phyloP scores from a whole-genome alignment of 2,797 vertebrate genomes.

The Phyllotis vaccarum region DNA sequence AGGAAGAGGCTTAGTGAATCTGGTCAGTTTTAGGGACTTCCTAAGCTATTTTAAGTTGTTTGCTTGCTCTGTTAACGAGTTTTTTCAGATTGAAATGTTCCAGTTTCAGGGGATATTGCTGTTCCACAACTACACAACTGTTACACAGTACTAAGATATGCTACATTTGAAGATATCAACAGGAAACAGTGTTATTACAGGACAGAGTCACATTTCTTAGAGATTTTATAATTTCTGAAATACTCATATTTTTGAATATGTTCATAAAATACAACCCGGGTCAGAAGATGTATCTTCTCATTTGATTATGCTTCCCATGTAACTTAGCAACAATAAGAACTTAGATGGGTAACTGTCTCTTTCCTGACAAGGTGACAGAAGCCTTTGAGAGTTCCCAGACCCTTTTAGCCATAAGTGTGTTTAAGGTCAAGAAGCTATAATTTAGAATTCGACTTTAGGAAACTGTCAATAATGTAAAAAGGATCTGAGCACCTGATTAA shows the following conservation, averaged over 20 bases:
- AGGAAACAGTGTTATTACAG: neutral
- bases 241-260: neutral
- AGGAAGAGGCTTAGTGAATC: neutral
- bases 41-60: neutral
- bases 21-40: neutral
- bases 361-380: neutral
- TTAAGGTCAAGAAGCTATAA: slow-evolving; percentile 13
- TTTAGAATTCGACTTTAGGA: slow-evolving; percentile 49
- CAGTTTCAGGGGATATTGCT: neutral
- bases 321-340: slow-evolving; percentile 41
- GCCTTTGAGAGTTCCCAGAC: neutral
- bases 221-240: slow-evolving; percentile 5
- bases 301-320: neutral
- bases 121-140: neutral
- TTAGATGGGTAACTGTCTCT: neutral
- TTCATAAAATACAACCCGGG: neutral
- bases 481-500: neutral
- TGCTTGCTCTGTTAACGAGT: too few species aligned
- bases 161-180: neutral
- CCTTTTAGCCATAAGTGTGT: neutral
- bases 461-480: neutral
- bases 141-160: neutral
- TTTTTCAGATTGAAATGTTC: neutral
- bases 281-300: neutral
- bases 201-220: neutral